Evolutionary conservation across 2,888 invertebrate species (phyloP), one percentile per base, ranked within the genome.

Genomic region (Eupithecia subfuscata): DNA sequence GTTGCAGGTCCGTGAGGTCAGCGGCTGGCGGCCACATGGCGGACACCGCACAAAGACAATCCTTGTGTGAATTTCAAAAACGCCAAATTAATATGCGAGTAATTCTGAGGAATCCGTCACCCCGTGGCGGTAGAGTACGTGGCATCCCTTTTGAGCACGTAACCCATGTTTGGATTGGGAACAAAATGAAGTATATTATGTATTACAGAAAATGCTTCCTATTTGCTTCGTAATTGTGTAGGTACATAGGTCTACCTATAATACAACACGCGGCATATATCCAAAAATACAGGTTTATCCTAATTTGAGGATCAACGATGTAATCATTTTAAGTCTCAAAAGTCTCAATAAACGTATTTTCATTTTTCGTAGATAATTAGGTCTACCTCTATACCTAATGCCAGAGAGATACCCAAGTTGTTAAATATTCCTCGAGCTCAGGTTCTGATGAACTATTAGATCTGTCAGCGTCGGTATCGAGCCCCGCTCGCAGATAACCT

Each of bases 21-120:
- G 68, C 85, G 86, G 84, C 82, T 89, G 90, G 85, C 69, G 80
- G 81, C 87, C 88, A 89, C 79, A 84, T 89, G 89, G 70, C 34
- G 76, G 79, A 67, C 52, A 22, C 12, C 73, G 71, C 75, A 78
- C 78, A 82, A 76, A 77, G 70, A 78, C 79, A 72, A 72, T 65
- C 73, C 64, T 77, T 78, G 79, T 80, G 74, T 74, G 72, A 73
- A 75, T 69, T 48, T 64, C 70, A 78, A 76, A 79, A 79, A 77
- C 73, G 75, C 71, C 73, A 74, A 78, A 79, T 78, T 78, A 77
- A 78, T 80, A 75, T 73, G 78, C 75, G 75, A 70, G 60, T 75
- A 22, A 60, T 69, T 74, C 67, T 25, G 25, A 60, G 67, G 70
- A 75, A 73, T 69, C 70, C 72, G 77, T 78, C 79, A 78, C 72